phyloP scores from a whole-genome alignment of 2,113 vertebrate species.

The Zosterops lateralis region DNA sequence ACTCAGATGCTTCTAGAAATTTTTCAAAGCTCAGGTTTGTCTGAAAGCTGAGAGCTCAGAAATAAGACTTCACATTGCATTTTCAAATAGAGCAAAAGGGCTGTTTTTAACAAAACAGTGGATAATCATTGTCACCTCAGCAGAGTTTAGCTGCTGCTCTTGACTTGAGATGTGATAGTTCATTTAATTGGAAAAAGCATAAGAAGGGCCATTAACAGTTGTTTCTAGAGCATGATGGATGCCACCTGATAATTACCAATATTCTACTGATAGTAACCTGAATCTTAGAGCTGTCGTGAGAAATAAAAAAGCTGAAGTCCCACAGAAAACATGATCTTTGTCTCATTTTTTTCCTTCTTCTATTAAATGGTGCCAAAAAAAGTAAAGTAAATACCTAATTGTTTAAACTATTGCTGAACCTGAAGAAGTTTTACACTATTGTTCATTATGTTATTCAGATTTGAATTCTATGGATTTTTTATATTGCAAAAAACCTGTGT shows the following conservation, averaged over 20 bases:
- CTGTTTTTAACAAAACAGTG: neutral
- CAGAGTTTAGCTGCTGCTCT: neutral
- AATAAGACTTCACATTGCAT: neutral
- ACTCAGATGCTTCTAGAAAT: neutral
- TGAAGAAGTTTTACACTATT: neutral
- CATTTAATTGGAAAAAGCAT: neutral
- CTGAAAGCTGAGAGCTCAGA: neutral
- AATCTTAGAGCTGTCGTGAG: neutral
- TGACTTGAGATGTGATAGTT: neutral
- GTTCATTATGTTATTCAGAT: neutral
- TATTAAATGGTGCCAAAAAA: neutral
- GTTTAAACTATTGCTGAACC: neutral
- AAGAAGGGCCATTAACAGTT: neutral
- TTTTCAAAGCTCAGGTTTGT: neutral
- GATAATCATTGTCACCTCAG: neutral
- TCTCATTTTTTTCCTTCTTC: neutral
- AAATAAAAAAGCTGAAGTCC: rapidly evolving
- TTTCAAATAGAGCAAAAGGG: neutral
- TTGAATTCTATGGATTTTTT: neutral
- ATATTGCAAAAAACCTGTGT: rapidly evolving
- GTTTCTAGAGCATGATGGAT: neutral
- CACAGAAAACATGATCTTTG: neutral
- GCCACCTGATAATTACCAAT: neutral
- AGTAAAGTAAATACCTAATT: neutral
- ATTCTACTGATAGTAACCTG: neutral